Percentiles rank a stretch among this genome's conserved stretches.
Evolutionary conservation across 2,888 invertebrate genomes (phyloP).

Genomic region (Ommatoiulus sabulosus): DNA sequence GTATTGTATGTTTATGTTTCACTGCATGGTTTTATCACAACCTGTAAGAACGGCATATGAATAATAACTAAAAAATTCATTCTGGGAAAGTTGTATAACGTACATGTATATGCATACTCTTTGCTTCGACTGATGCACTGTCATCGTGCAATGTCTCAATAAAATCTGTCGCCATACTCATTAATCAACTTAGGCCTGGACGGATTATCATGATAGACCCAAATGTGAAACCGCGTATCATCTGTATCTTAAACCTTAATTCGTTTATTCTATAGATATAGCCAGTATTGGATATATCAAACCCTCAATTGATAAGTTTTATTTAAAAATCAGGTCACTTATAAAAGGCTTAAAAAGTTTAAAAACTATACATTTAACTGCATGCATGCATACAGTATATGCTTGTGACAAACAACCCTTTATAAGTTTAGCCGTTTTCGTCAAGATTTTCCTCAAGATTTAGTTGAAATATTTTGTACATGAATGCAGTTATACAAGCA

Average conservation of each 20-base stretch:
- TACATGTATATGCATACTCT: too few relatives aligned
- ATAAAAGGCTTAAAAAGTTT: background rate
- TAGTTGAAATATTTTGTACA: background rate
- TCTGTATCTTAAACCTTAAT: background rate
- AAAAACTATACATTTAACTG: background rate
- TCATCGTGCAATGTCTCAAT: too few relatives aligned
- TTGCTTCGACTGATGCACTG: too few relatives aligned
- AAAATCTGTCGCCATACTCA: background rate
- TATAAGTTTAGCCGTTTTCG: background rate
- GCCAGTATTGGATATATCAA: background rate
- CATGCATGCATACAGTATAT: background rate
- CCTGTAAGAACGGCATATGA: too few relatives aligned
- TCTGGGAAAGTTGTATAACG: too few relatives aligned
- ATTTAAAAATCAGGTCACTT: background rate
- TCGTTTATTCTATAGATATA: background rate
- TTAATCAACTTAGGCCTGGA: background rate
- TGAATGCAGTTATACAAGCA: too few relatives aligned
- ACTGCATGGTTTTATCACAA: too few relatives aligned
- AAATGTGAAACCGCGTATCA: background rate
- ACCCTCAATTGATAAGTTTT: background rate
- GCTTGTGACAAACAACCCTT: background rate
- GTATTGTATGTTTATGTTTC: too few relatives aligned
- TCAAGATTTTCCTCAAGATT: background rate
- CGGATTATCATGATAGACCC: conserved; percentile 2
- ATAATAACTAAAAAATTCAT: too few relatives aligned